A percentile compares a stretch with the other conserved stretches of the same genome.
These are phyloP conservation scores for Caenorhabditis afra DNA, from an alignment of 2,888 invertebrate genomes.

Conservation along the genomic window DNA sequence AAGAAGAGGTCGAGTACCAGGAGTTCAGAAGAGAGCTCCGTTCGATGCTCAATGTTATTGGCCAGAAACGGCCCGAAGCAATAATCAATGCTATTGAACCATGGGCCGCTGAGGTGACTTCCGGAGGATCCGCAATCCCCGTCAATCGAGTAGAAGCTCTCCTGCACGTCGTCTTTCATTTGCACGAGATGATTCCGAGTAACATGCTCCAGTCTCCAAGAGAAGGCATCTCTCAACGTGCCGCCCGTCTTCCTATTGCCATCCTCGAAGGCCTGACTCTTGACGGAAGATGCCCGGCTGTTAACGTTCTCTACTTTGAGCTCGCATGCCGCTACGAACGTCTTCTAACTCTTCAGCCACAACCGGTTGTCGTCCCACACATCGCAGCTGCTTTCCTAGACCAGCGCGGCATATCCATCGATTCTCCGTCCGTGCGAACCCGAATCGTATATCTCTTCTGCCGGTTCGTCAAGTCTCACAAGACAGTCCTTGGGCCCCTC, in stretches of 20 bases:
- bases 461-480: slow-evolving; percentile 83
- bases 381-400: slow-evolving; percentile 68
- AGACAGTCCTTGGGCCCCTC: slow-evolving; percentile 80
- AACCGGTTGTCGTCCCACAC: slow-evolving; percentile 51
- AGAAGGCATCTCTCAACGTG: slow-evolving; percentile 64
- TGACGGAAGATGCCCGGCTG: slow-evolving; percentile 61
- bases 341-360: slow-evolving; percentile 49
- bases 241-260: slow-evolving; percentile 58
- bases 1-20: slow-evolving; percentile 69
- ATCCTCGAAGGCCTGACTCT: slow-evolving; percentile 58
- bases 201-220: slow-evolving; percentile 60
- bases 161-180: slow-evolving; percentile 65
- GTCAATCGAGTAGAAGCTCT: slow-evolving; percentile 62
- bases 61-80: slow-evolving; percentile 63
- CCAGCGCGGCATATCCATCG: slow-evolving; percentile 65
- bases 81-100: slow-evolving; percentile 65
- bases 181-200: slow-evolving; percentile 69
- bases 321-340: slow-evolving; percentile 67
- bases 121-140: slow-evolving; percentile 42
- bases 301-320: slow-evolving; percentile 65
- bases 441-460: slow-evolving; percentile 84
- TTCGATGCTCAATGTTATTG: slow-evolving; percentile 63
- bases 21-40: slow-evolving; percentile 69
- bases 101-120: slow-evolving; percentile 51
- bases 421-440: slow-evolving; percentile 82